phyloP scores from a whole-genome alignment of 2,113 vertebrate species.

The Delphinapterus leucas region DNA sequence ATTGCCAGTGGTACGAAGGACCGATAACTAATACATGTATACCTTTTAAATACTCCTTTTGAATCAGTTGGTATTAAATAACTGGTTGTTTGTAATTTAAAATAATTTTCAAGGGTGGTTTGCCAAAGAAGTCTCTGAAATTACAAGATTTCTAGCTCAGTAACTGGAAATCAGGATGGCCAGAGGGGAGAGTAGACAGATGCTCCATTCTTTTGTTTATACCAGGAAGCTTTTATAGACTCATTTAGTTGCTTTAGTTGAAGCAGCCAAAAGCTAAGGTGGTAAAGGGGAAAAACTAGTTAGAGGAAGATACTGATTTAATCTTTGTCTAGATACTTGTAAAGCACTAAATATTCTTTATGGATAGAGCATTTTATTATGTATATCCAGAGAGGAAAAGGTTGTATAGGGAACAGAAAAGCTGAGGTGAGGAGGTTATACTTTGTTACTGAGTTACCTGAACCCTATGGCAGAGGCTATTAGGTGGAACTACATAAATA shows the following conservation, averaged over 20 bases:
- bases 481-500: background rate
- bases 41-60: constrained; percentile 14
- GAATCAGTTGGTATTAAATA: constrained; percentile 2
- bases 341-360: background rate
- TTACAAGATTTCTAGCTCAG: background rate
- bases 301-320: background rate
- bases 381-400: background rate
- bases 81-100: background rate
- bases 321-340: background rate
- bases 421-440: background rate
- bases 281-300: background rate
- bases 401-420: background rate
- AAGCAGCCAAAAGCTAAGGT: background rate
- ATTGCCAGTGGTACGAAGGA: background rate
- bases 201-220: background rate
- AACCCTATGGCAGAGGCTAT: background rate
- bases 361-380: background rate
- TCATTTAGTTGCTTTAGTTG: background rate
- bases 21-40: background rate
- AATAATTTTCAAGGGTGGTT: background rate
- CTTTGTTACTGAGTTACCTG: background rate
- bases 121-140: background rate
- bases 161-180: background rate
- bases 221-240: background rate
- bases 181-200: background rate